Evolutionary conservation across 2,113 vertebrate genomes (phyloP).

Genomic region (Trematomus loennbergii): DNA sequence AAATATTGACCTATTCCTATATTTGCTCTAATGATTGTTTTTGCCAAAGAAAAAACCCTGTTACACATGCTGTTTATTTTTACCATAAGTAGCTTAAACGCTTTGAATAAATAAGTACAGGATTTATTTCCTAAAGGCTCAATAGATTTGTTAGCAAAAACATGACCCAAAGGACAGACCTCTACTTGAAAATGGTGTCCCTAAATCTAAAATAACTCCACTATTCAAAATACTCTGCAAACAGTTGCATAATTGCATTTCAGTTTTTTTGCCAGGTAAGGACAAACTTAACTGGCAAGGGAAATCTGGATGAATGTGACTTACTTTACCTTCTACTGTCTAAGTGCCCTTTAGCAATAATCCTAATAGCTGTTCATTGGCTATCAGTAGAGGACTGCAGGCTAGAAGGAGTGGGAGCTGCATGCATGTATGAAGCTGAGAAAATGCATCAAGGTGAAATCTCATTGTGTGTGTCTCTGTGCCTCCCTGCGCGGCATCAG

Average conservation of each 20-base stretch:
- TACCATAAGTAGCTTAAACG: conserved; percentile 26
- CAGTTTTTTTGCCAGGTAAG: conserved; percentile 16
- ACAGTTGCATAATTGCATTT: conserved; percentile 71
- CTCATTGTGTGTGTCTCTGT: conserved; percentile 42
- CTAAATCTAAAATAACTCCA: conserved; percentile 16
- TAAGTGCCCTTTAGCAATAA: conserved; percentile 31
- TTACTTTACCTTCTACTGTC: conserved; percentile 13
- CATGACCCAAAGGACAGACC: conserved; percentile 25
- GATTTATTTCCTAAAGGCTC: conserved; percentile 14
- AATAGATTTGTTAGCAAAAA: conserved; percentile 25
- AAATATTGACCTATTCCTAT: too few species aligned
- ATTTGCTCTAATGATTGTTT: too few species aligned
- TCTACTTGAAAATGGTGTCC: not conserved
- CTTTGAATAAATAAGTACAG: conserved; percentile 37
- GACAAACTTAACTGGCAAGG: not conserved
- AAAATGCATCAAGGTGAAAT: conserved; percentile 55
- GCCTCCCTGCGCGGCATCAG: conserved; percentile 41
- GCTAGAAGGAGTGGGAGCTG: conserved; percentile 9
- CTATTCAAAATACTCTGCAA: conserved; percentile 26
- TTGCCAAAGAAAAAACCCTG: not conserved
- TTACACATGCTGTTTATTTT: not conserved
- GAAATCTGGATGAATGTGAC: conserved; percentile 5
- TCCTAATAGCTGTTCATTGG: not conserved
- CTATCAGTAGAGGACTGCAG: conserved; percentile 20
- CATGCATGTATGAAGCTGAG: conserved; percentile 23